Conservation (phyloP, 2,888 invertebrate genomes). For the Catocala fraxini region DNA sequence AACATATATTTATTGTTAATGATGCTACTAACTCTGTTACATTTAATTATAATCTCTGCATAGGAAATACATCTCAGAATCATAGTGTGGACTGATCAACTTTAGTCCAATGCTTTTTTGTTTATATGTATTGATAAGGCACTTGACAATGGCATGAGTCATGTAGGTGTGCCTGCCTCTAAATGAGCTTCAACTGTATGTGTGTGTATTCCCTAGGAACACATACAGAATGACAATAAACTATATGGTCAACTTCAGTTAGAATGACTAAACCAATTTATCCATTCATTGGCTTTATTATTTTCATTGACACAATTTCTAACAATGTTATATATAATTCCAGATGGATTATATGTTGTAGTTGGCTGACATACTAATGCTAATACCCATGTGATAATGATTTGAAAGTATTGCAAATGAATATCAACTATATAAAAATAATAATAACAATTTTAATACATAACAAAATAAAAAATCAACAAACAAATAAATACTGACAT, state of each 20-base stretch:
- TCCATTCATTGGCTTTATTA: constrained; percentile 48
- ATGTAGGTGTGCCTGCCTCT: constrained; percentile 76
- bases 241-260: constrained; percentile 44
- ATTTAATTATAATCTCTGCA: too few species aligned
- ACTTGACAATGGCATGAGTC: constrained; percentile 74
- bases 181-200: constrained; percentile 35
- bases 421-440: too few species aligned
- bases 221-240: constrained; percentile 48
- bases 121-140: constrained; percentile 55
- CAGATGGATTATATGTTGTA: too few species aligned
- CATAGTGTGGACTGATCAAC: neutral
- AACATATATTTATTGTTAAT: too few species aligned
- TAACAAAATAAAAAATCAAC: too few species aligned
- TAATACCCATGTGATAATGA: neutral
- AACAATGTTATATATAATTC: constrained; percentile 25
- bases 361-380: constrained; percentile 2
- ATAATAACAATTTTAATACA: too few species aligned
- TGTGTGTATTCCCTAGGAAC: constrained; percentile 47
- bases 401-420: too few species aligned
- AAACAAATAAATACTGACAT: too few species aligned
- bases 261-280: constrained; percentile 54
- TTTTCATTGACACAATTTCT: constrained; percentile 45
- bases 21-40: too few species aligned
- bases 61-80: too few species aligned
- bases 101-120: constrained; percentile 22